Percentiles rank a stretch among this genome's conserved stretches.
Evolutionary conservation across 2,797 vertebrate species (phyloP).

Genomic region (Taeniopygia guttata): DNA sequence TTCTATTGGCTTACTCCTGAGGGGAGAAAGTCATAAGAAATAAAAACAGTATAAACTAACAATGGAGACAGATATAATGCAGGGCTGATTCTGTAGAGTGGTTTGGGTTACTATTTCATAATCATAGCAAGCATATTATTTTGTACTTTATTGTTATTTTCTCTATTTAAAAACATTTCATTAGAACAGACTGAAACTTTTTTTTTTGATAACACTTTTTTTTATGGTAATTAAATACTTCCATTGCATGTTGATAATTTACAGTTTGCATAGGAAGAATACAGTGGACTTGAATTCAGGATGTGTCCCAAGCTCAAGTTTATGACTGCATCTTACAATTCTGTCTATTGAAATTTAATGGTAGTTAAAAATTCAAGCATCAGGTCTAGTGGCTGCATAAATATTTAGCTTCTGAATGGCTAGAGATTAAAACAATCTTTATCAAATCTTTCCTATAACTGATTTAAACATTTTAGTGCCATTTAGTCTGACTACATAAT

Average conservation of each 20-base stretch:
- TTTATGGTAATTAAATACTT: not conserved
- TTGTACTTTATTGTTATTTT: not conserved
- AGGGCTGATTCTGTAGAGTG: not conserved
- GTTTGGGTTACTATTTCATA: not conserved
- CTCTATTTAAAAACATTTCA: not conserved
- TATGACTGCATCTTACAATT: not conserved
- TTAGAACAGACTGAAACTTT: not conserved
- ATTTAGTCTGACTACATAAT: constrained; percentile 42
- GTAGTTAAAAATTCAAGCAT: constrained; percentile 34
- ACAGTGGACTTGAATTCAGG: not conserved
- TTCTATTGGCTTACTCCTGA: not conserved
- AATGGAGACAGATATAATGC: not conserved
- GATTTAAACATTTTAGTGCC: constrained; percentile 33
- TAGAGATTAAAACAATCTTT: constrained; percentile 31
- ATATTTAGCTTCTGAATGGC: constrained; percentile 44
- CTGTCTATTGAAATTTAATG: not conserved
- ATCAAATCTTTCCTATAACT: not conserved
- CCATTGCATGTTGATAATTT: not conserved
- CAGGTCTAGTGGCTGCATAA: constrained; percentile 11
- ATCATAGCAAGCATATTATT: not conserved
- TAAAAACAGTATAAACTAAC: not conserved
- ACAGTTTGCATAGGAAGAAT: not conserved
- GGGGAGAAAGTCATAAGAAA: not conserved
- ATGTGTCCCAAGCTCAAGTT: not conserved
- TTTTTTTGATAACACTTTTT: not conserved